Evolutionary conservation across 2,113 vertebrate species (phyloP).

Genomic region (Antigone vipio): DNA sequence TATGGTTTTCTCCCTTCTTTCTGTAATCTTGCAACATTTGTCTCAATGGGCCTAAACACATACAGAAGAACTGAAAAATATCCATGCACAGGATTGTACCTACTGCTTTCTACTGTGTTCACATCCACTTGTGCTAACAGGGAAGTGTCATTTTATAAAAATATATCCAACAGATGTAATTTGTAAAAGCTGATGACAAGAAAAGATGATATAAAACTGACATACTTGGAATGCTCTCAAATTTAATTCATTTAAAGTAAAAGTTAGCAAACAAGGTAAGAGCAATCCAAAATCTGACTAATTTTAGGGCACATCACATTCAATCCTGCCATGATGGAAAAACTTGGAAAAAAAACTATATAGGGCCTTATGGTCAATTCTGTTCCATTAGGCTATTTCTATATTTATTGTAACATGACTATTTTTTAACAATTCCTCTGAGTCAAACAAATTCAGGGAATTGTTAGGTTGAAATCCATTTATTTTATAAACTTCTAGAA

Average conservation of each 20-base stretch:
- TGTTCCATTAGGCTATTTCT: neutral
- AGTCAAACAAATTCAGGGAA: neutral
- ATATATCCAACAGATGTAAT: neutral
- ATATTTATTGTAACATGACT: neutral
- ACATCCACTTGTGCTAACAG: neutral
- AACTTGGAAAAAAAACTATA: neutral
- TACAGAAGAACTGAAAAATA: neutral
- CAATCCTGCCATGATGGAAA: neutral
- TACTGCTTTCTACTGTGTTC: neutral
- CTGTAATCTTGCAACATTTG: neutral
- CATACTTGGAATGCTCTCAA: neutral
- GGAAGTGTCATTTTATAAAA: neutral
- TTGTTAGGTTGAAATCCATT: neutral
- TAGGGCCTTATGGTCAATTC: neutral
- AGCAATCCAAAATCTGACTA: neutral
- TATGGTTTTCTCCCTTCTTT: neutral
- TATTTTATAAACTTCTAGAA: neutral
- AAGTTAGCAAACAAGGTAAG: constrained; percentile 18
- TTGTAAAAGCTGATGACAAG: neutral
- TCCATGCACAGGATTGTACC: neutral
- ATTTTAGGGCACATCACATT: neutral
- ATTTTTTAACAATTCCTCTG: neutral
- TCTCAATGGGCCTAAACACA: neutral
- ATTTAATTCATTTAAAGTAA: neutral
- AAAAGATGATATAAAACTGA: neutral